These are phyloP conservation scores for Aphidius gifuensis DNA, from an alignment of 1,140 invertebrate genomes.

Conservation along the genomic window DNA sequence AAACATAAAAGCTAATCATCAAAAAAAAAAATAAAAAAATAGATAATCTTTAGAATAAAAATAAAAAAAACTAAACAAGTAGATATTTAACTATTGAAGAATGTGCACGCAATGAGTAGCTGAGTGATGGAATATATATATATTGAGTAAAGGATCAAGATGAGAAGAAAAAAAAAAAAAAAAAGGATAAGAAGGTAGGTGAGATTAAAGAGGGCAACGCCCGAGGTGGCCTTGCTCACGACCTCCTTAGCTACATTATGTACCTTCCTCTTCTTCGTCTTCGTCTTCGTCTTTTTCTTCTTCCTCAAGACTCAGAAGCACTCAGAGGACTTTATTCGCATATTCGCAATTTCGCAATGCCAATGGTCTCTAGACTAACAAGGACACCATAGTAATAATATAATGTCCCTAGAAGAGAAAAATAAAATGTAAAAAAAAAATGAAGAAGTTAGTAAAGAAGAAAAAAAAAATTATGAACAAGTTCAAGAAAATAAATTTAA, in stretches of 20 bases:
- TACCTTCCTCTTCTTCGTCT: conserved; percentile 11
- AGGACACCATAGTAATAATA: too few species aligned
- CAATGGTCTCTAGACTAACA: too few species aligned
- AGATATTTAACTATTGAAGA: conserved; percentile 19
- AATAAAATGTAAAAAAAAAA: too few species aligned
- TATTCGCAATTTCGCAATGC: too few species aligned
- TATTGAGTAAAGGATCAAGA: neutral
- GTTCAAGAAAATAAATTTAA: too few species aligned
- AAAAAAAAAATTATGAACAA: too few species aligned
- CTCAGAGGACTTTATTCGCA: too few species aligned
- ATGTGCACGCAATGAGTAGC: conserved; percentile 19
- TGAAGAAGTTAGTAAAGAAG: too few species aligned
- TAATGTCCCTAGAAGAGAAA: too few species aligned
- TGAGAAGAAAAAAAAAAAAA: too few species aligned
- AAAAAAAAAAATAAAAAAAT: neutral
- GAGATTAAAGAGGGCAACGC: conserved; percentile 43
- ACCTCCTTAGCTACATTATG: conserved; percentile 39
- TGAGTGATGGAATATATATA: neutral
- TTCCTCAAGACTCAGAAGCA: too few species aligned
- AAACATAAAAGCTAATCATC: neutral
- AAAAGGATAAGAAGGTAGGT: conserved; percentile 15
- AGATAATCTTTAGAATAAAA: neutral
- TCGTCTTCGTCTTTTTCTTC: too few species aligned
- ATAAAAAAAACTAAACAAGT: neutral
- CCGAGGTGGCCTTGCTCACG: conserved; percentile 52